Percentiles rank a stretch among this genome's conserved stretches.
phyloP scores from a whole-genome alignment of 2,888 invertebrate genomes.

The Chrysolina oricalcia region DNA sequence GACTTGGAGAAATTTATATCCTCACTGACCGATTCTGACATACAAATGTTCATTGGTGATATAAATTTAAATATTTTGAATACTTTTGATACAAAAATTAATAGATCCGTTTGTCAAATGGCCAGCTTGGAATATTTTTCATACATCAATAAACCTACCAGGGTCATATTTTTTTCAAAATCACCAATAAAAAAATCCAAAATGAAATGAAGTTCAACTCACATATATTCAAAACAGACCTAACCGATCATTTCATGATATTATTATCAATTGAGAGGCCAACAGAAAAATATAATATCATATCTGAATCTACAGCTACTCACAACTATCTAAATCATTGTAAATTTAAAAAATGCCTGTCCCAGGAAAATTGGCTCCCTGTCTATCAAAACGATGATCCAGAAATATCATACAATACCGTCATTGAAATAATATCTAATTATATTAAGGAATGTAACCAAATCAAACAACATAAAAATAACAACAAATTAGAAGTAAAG shows the following conservation, averaged over 20 bases:
- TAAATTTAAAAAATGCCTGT: not conserved
- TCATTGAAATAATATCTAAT: not conserved
- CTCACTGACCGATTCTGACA: conserved; percentile 5
- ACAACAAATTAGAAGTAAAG: not conserved
- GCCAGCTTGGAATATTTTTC: conserved; percentile 20
- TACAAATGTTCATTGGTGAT: conserved; percentile 17
- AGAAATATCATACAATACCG: not conserved
- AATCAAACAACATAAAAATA: not conserved
- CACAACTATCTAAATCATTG: not conserved
- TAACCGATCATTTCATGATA: conserved; percentile 11
- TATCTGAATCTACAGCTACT: not conserved
- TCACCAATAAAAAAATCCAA: conserved; percentile 2
- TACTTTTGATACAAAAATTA: conserved; percentile 6
- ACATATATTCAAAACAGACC: no score
- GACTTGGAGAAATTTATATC: conserved; percentile 10
- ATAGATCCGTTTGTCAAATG: conserved; percentile 12
- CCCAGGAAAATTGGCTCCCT: not conserved
- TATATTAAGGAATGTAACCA: not conserved
- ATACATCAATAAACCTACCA: conserved; percentile 18
- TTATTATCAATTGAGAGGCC: not conserved
- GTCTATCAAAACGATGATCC: not conserved
- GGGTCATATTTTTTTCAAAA: conserved; percentile 19
- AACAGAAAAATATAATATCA: not conserved
- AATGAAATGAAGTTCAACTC: not conserved
- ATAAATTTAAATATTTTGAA: conserved; percentile 22